Evolutionary conservation across 2,113 vertebrate genomes (phyloP).

Genomic region (Pelusios castaneus): DNA sequence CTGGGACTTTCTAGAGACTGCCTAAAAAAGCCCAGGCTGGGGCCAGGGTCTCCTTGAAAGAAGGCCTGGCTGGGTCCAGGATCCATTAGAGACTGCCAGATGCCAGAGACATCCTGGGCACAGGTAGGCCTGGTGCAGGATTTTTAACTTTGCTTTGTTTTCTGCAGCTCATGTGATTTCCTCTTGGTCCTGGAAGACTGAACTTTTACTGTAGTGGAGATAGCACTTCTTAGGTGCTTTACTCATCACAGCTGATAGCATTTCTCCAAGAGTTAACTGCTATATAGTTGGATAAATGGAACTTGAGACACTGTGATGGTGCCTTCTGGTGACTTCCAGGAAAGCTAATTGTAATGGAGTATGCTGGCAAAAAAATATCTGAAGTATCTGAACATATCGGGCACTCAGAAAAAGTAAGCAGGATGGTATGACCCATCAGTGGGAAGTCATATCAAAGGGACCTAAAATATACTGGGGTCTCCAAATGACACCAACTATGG

Average conservation of each 20-base stretch:
- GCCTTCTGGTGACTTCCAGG: neutral
- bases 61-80: neutral
- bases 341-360: neutral
- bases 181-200: neutral
- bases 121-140: neutral
- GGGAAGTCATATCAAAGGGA: neutral
- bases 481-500: neutral
- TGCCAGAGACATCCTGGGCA: neutral
- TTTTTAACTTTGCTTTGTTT: neutral
- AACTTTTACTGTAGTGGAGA: neutral
- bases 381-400: neutral
- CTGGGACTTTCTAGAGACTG: neutral
- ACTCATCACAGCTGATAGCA: neutral
- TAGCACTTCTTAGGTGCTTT: neutral
- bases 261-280: neutral
- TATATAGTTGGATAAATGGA: neutral
- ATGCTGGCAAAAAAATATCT: neutral
- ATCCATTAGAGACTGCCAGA: neutral
- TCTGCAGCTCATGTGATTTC: neutral
- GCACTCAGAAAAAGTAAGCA: neutral
- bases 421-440: neutral
- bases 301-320: neutral
- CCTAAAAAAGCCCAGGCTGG: neutral
- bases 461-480: neutral
- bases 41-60: neutral